Conservation (phyloP, 2,888 invertebrate species). For the Drosophila setosimentum region DNA sequence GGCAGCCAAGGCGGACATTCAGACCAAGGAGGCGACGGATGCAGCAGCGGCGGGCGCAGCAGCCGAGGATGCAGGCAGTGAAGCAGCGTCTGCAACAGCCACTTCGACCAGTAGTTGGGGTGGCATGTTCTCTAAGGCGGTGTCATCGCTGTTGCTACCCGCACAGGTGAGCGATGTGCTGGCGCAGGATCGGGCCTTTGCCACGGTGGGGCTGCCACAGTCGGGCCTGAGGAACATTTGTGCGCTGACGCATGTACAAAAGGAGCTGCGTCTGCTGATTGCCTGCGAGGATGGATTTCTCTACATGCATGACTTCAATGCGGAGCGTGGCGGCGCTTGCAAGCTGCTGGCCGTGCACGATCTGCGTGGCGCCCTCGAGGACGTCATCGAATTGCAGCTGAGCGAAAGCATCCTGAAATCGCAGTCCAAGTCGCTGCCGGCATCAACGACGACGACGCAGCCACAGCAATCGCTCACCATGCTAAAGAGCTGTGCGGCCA, state of each 20-base stretch:
- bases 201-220: constrained; percentile 83
- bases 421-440: constrained; percentile 46
- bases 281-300: constrained; percentile 85
- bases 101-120: constrained; percentile 78
- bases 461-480: constrained; percentile 62
- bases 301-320: constrained; percentile 84
- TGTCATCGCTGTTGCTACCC: constrained; percentile 84
- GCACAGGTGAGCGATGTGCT: constrained; percentile 84
- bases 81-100: constrained; percentile 24
- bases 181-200: constrained; percentile 85
- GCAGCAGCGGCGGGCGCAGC: constrained; percentile 1
- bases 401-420: constrained; percentile 76
- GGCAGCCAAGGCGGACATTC: constrained; percentile 62
- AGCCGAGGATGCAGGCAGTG: constrained; percentile 10
- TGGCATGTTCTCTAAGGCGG: constrained; percentile 83
- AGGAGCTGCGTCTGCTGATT: constrained; percentile 82
- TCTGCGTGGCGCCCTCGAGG: constrained; percentile 83
- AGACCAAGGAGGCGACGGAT: constrained; percentile 30
- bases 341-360: constrained; percentile 84
- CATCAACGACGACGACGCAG: constrained; percentile 2
- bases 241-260: constrained; percentile 83
- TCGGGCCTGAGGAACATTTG: constrained; percentile 84
- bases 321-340: constrained; percentile 83
- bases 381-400: constrained; percentile 83
- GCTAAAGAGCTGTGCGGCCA: constrained; percentile 71